These are phyloP conservation scores for Corydoras maculifer DNA, from an alignment of 2,113 vertebrate species.

Conservation along the genomic window DNA sequence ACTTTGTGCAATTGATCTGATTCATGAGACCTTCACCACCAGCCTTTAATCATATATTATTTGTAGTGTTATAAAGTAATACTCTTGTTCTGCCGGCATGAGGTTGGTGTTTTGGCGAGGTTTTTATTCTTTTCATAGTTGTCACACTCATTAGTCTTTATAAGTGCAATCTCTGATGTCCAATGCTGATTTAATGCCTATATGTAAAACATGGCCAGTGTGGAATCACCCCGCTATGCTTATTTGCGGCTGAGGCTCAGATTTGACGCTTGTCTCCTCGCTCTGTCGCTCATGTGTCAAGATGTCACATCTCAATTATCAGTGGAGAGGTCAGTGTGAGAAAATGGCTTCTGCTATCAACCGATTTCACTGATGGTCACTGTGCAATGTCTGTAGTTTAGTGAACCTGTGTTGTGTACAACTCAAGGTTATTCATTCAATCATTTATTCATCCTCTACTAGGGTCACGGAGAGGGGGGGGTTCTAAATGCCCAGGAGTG, in stretches of 20 bases:
- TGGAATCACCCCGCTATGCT: constrained; percentile 46
- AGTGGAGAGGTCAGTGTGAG: neutral
- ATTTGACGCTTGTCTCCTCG: constrained; percentile 16
- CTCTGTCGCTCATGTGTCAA: constrained; percentile 41
- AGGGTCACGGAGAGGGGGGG: too few relatives aligned
- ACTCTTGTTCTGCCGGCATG: neutral
- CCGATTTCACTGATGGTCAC: too few relatives aligned
- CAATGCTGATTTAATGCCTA: constrained; percentile 40
- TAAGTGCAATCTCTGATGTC: constrained; percentile 28
- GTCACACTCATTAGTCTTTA: constrained; percentile 40
- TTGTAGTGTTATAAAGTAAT: neutral
- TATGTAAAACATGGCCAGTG: constrained; percentile 42
- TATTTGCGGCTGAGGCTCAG: constrained; percentile 34
- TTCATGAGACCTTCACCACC: too few relatives aligned
- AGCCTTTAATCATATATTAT: too few relatives aligned
- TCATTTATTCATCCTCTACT: too few relatives aligned
- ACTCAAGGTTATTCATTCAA: too few relatives aligned
- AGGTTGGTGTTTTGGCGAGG: neutral
- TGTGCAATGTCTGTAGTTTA: too few relatives aligned
- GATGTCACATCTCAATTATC: constrained; percentile 39
- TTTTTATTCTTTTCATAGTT: constrained; percentile 27
- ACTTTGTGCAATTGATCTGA: too few relatives aligned
- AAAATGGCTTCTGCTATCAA: neutral
- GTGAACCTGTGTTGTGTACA: too few relatives aligned
- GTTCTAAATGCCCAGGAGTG: too few relatives aligned